These are phyloP conservation scores for Maniola hyperantus DNA, from an alignment of 2,888 invertebrate genomes.

Conservation along the genomic window DNA sequence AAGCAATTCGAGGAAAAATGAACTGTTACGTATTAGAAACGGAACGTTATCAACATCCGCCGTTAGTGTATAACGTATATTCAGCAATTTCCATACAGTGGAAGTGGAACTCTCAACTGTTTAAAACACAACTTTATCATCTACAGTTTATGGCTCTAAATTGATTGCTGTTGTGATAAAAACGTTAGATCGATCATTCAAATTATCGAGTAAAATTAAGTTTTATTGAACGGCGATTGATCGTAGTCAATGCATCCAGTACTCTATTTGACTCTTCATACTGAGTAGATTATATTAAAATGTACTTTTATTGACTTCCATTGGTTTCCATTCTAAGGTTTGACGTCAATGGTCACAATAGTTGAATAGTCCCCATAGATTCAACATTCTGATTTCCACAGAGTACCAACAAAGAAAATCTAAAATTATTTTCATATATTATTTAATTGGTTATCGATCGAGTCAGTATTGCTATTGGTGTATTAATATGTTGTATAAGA, in stretches of 20 bases:
- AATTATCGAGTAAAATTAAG: slow-evolving; percentile 27
- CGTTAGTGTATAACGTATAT: slow-evolving; percentile 14
- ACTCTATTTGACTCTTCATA: slow-evolving; percentile 40
- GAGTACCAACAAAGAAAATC: not conserved
- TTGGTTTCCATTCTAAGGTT: no score
- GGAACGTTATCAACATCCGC: slow-evolving; percentile 29
- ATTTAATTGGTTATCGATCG: no score
- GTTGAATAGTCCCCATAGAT: no score
- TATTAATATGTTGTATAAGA: no score
- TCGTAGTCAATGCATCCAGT: slow-evolving; percentile 43
- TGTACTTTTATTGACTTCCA: slow-evolving; percentile 59
- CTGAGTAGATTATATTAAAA: slow-evolving; percentile 49
- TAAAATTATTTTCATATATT: no score
- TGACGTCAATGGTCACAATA: slow-evolving; percentile 67
- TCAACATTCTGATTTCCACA: not conserved
- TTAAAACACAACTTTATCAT: slow-evolving; percentile 4
- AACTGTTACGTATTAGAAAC: slow-evolving; percentile 16
- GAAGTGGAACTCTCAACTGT: not conserved
- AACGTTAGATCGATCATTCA: slow-evolving; percentile 17
- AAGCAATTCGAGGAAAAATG: not conserved
- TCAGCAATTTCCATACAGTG: slow-evolving; percentile 3
- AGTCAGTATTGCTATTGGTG: no score
- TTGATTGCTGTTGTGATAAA: slow-evolving; percentile 4
- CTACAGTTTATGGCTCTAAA: not conserved
- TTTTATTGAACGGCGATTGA: slow-evolving; percentile 42